Base-by-base conservation (phyloP, 2,888 invertebrate species). In the Amiota communis region DNA sequence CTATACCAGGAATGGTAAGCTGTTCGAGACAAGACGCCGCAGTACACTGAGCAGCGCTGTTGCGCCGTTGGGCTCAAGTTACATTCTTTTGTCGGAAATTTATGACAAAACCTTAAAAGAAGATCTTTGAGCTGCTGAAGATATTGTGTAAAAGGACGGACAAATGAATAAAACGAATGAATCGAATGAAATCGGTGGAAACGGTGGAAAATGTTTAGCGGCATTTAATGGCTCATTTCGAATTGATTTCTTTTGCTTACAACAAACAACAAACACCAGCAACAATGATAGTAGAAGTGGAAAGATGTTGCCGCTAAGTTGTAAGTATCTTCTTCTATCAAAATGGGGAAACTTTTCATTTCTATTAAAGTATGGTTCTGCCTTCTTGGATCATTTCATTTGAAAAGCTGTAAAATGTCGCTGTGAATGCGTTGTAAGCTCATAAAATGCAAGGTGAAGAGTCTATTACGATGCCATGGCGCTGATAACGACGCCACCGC, bases 141-240 rank as follows among this genome's bases (percentile, higher is more conserved):
- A 36, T 36, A 36, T 36, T 6, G 36, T 6, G 36, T 36, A 36
- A 36, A 36, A 36, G 3, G 36, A 36, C 4, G 36, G 36, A 6
- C 36, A 36, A 6, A 36, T 36, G 36, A 36, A 36, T 36, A 36
- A 36, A 36, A 36, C 36, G 36, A 36, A 36, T 6, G 36, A 36
- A 36, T 36, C 36, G 36, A 36, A 36, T 36, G 36, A 70, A 72
- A 73, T 77, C 75, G 75, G 76, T 76, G 77, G 78, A 80, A 84
- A 84, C 84, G 79, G 83, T 85, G 86, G 84, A 85, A 84, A 83
- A 85, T 85, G 82, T 83, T 87, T 86, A 81, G 83, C 81, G 82
- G 78, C 83, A 78, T 86, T 87, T 87, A 86, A 87, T 87, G 84
- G 87, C 84, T 83, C 88, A 87, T 86, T 87, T 86, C 84, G 80